These are phyloP conservation scores for Gobius niger DNA, from an alignment of 2,113 vertebrate species.

Conservation along the genomic window DNA sequence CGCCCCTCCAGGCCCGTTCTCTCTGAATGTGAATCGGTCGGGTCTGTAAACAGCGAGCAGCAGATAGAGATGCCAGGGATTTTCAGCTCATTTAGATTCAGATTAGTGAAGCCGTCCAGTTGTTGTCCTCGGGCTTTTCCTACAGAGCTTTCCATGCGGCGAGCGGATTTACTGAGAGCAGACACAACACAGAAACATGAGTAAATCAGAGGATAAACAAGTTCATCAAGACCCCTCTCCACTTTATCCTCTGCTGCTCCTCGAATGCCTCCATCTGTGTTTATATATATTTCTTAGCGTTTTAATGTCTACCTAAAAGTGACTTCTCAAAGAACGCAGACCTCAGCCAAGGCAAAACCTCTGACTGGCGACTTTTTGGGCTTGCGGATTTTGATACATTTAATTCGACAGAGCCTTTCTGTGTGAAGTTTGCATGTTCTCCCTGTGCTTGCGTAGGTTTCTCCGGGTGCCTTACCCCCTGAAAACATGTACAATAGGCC, in stretches of 20 bases:
- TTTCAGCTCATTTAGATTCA: slow-evolving; percentile 48
- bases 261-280: slow-evolving; percentile 17
- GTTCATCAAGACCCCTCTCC: slow-evolving; percentile 30
- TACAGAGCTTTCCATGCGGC: slow-evolving; percentile 44
- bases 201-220: slow-evolving; percentile 50
- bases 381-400: no score
- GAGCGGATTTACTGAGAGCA: slow-evolving; percentile 48
- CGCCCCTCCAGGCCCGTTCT: neutral
- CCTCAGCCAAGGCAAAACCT: no score
- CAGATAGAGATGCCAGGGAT: slow-evolving; percentile 5
- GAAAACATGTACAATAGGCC: no score
- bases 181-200: slow-evolving; percentile 45
- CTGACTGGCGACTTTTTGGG: no score
- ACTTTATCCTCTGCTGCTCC: slow-evolving; percentile 9
- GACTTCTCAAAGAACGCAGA: neutral
- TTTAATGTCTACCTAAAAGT: no score
- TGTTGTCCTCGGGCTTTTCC: slow-evolving; percentile 35
- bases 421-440: no score
- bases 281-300: no score
- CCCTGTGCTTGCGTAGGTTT: no score
- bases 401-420: no score
- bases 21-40: neutral
- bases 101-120: slow-evolving; percentile 43
- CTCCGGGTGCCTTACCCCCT: no score
- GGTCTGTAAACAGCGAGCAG: neutral